Conservation (phyloP, 2,888 invertebrate genomes). For the Agonopterix subpropinquella region DNA sequence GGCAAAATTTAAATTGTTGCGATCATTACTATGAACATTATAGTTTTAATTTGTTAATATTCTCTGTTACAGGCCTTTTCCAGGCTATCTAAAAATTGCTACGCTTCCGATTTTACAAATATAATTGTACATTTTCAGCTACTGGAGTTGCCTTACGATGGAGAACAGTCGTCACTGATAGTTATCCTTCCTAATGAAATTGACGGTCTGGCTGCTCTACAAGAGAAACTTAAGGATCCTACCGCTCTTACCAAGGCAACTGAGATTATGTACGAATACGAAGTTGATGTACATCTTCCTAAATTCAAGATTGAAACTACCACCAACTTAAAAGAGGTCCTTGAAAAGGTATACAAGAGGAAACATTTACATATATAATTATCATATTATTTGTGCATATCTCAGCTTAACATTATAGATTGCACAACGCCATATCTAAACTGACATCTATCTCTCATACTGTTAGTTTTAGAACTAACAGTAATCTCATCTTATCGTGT, state of each 20-base stretch:
- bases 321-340: conserved; percentile 76
- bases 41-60: too few relatives aligned
- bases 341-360: conserved; percentile 72
- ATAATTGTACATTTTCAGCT: conserved; percentile 50
- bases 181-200: conserved; percentile 82
- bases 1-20: too few relatives aligned
- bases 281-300: conserved; percentile 81
- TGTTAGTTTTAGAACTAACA: too few relatives aligned
- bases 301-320: conserved; percentile 86
- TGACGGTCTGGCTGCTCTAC: conserved; percentile 78
- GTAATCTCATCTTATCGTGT: too few relatives aligned
- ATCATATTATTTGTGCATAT: too few relatives aligned
- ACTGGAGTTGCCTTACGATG: conserved; percentile 83
- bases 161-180: conserved; percentile 80
- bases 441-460: too few relatives aligned
- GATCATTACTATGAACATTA: too few relatives aligned
- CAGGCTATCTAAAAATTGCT: too few relatives aligned
- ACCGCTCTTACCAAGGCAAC: conserved; percentile 55
- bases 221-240: conserved; percentile 72
- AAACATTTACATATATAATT: not conserved
- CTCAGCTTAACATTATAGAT: too few relatives aligned
- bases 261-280: conserved; percentile 43
- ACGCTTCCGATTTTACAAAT: too few relatives aligned
- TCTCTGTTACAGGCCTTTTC: too few relatives aligned
- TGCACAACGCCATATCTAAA: too few relatives aligned